phyloP scores from a whole-genome alignment of 2,797 vertebrate species.

The Rousettus madagascariensis region DNA sequence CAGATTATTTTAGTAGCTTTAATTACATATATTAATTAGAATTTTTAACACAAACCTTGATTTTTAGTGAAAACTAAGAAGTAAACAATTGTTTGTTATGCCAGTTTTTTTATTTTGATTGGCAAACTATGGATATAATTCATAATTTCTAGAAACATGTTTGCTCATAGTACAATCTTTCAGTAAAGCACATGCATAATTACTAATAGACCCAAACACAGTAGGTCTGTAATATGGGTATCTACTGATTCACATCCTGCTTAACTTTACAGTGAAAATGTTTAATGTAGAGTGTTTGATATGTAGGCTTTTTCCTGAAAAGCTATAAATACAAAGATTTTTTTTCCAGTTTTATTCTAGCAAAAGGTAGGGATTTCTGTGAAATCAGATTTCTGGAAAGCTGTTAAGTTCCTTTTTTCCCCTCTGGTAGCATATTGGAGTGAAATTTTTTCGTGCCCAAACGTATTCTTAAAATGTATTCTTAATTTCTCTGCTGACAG shows the following conservation, averaged over 20 bases:
- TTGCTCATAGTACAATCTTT: background rate
- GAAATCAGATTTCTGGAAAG: background rate
- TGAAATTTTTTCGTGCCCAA: background rate
- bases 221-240: background rate
- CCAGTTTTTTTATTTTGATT: background rate
- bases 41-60: background rate
- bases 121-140: background rate
- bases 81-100: background rate
- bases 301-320: conserved; percentile 21
- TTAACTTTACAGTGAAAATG: background rate
- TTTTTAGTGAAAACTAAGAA: background rate
- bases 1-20: background rate
- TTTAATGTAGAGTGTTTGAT: background rate
- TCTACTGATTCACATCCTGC: conserved; percentile 2
- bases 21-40: background rate
- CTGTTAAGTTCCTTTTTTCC: background rate
- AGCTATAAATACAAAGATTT: conserved; percentile 12
- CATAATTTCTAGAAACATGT: background rate
- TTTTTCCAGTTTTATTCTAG: conserved; percentile 11
- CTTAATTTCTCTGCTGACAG: conserved; percentile 6
- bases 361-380: conserved; percentile 13
- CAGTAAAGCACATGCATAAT: background rate
- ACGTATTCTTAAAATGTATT: background rate
- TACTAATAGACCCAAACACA: background rate
- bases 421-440: background rate